Percentiles rank a stretch among this genome's conserved stretches.
phyloP scores from a whole-genome alignment of 2,113 vertebrate species.

The Passerina amoena region DNA sequence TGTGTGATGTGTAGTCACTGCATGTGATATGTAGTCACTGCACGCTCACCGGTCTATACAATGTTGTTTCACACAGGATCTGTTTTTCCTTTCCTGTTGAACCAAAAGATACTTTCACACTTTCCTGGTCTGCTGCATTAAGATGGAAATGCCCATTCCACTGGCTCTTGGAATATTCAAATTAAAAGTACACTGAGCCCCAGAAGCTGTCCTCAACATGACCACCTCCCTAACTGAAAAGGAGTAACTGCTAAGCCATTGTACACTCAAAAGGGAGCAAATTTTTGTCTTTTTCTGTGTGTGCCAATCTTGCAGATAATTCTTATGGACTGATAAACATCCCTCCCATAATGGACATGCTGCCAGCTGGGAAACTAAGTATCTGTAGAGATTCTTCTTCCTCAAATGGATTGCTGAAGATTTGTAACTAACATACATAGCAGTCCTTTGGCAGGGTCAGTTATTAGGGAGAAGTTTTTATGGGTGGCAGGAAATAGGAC shows the following conservation, averaged over 20 bases:
- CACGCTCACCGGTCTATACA: neutral
- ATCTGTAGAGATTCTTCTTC: neutral
- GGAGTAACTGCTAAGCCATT: neutral
- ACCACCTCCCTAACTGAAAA: neutral
- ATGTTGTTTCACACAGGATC: neutral
- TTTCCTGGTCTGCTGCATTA: neutral
- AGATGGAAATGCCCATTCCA: neutral
- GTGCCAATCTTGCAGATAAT: neutral
- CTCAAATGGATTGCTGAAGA: neutral
- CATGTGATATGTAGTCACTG: neutral
- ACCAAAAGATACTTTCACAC: neutral
- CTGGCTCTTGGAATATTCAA: neutral
- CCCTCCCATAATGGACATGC: rapidly evolving
- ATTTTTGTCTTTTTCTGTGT: neutral
- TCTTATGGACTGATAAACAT: rapidly evolving
- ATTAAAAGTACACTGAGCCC: neutral
- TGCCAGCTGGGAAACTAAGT: neutral
- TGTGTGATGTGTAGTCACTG: neutral
- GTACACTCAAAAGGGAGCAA: neutral
- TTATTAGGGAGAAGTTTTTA: neutral
- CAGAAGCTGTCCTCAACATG: neutral
- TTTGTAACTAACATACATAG: neutral
- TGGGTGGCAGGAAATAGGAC: neutral
- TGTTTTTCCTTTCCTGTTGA: neutral
- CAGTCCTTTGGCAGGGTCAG: neutral